Conservation (phyloP, 2,113 vertebrate genomes). For the Pelodiscus sinensis region DNA sequence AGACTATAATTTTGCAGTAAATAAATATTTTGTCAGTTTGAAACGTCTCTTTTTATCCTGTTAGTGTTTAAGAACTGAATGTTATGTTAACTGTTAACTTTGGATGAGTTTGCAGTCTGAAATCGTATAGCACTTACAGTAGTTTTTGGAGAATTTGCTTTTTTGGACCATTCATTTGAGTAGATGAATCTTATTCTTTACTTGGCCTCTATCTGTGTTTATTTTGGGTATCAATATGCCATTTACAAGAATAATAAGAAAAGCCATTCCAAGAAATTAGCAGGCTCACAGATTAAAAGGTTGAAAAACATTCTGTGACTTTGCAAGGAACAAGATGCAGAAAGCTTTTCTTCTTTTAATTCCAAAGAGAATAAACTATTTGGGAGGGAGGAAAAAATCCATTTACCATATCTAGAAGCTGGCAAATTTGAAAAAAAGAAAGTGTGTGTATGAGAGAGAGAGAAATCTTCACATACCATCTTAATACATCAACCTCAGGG, state of each 20-base stretch:
- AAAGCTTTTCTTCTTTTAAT: conserved; percentile 49
- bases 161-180: conserved; percentile 30
- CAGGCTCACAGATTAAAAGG: conserved; percentile 1
- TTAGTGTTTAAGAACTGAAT: conserved; percentile 22
- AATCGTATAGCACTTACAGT: conserved; percentile 54
- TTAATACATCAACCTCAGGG: neutral
- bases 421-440: conserved; percentile 27
- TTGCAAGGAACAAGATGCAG: neutral
- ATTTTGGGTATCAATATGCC: conserved; percentile 52
- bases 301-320: conserved; percentile 2
- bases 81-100: conserved; percentile 48
- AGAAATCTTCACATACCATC: neutral
- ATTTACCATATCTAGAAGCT: conserved; percentile 5
- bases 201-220: conserved; percentile 58
- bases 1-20: neutral
- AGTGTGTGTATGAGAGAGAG: neutral
- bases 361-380: conserved; percentile 57
- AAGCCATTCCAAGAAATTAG: conserved; percentile 51
- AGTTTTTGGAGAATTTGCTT: conserved; percentile 61
- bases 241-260: conserved; percentile 47
- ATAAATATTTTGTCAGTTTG: neutral
- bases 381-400: conserved; percentile 16
- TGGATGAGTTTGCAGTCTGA: conserved; percentile 44
- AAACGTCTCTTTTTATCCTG: conserved; percentile 9
- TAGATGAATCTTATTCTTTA: conserved; percentile 54